These are phyloP conservation scores for Cryptocephalus primarius DNA, from an alignment of 2,888 invertebrate genomes.

Conservation along the genomic window DNA sequence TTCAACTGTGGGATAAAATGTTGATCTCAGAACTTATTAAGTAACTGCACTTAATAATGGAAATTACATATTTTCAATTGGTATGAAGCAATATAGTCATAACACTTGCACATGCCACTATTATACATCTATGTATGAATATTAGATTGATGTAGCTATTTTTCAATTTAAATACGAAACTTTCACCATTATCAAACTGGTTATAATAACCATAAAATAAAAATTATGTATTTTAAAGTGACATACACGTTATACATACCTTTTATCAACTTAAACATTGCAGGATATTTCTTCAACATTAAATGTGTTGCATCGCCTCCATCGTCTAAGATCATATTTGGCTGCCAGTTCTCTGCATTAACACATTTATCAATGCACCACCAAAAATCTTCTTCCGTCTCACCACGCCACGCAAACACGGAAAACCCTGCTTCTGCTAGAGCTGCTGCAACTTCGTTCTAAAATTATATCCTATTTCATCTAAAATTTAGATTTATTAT, in stretches of 20 bases:
- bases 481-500: neutral
- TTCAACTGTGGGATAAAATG: too few relatives aligned
- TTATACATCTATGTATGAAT: too few relatives aligned
- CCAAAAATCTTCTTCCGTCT: conserved; percentile 98
- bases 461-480: conserved; percentile 9
- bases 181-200: too few relatives aligned
- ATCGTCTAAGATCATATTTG: conserved; percentile 96
- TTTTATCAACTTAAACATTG: conserved; percentile 87
- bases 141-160: too few relatives aligned
- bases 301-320: conserved; percentile 95
- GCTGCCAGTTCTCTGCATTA: conserved; percentile 86
- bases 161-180: too few relatives aligned
- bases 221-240: too few relatives aligned
- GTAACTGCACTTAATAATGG: too few relatives aligned
- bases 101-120: too few relatives aligned
- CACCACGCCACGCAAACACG: conserved; percentile 94
- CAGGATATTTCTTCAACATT: conserved; percentile 90
- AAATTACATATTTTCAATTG: too few relatives aligned
- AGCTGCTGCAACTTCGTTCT: conserved; percentile 96
- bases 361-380: conserved; percentile 98
- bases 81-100: too few relatives aligned
- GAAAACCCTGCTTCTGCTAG: conserved; percentile 83
- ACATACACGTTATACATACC: conserved; percentile 34
- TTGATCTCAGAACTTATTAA: too few relatives aligned
- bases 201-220: too few relatives aligned